A percentile compares a stretch with the other conserved stretches of the same genome.
These are phyloP conservation scores for Boloria selene DNA, from an alignment of 2,888 invertebrate species.

Conservation along the genomic window DNA sequence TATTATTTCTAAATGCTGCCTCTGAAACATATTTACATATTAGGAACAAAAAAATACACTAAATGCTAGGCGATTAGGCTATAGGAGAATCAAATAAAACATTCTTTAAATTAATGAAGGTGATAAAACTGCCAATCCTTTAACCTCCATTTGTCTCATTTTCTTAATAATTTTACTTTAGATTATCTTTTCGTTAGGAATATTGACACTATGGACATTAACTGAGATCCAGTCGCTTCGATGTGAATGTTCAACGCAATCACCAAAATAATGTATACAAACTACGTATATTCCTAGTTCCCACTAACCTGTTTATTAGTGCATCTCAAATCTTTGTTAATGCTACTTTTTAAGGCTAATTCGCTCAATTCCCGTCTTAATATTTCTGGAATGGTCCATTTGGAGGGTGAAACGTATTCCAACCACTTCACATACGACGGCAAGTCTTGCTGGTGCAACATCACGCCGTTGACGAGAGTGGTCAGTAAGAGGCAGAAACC, in stretches of 20 bases:
- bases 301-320: slow-evolving; percentile 86
- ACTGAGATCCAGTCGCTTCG: too few relatives aligned
- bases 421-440: slow-evolving; percentile 86
- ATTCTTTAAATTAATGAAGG: too few relatives aligned
- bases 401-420: slow-evolving; percentile 86
- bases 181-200: too few relatives aligned
- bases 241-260: too few relatives aligned
- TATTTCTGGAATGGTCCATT: slow-evolving; percentile 87
- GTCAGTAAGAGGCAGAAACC: slow-evolving; percentile 84
- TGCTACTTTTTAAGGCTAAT: slow-evolving; percentile 82
- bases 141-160: neutral
- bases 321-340: slow-evolving; percentile 80
- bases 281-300: neutral
- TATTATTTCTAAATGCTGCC: slow-evolving; percentile 93
- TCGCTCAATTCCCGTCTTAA: slow-evolving; percentile 85
- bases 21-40: slow-evolving; percentile 72
- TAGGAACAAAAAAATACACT: neutral
- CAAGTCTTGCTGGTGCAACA: slow-evolving; percentile 86
- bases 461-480: slow-evolving; percentile 86
- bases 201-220: too few relatives aligned
- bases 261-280: neutral
- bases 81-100: too few relatives aligned
- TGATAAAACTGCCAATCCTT: neutral
- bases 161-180: too few relatives aligned
- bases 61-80: too few relatives aligned